These are phyloP conservation scores for Pegoplata infirma DNA, from an alignment of 2,888 invertebrate genomes.

Conservation along the genomic window DNA sequence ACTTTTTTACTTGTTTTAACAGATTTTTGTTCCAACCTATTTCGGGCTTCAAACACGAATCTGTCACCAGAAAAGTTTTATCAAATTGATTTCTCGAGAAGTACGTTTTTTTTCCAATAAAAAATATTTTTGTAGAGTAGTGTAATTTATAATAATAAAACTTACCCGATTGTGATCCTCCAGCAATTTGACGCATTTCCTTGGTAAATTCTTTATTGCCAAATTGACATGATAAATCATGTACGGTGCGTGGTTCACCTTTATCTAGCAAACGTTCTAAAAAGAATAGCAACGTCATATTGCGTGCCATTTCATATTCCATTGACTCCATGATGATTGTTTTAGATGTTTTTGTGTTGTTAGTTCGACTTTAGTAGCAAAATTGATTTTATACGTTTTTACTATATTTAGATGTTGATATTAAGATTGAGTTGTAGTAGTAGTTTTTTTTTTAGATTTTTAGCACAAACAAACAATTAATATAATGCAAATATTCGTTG, in stretches of 20 bases:
- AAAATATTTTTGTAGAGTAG: background rate
- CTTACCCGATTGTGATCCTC: constrained; percentile 95
- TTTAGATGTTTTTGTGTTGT: background rate
- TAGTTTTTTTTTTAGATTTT: constrained; percentile 10
- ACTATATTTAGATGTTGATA: background rate
- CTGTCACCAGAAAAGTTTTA: no score
- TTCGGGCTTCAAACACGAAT: no score
- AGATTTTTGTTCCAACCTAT: no score
- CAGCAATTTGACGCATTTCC: constrained; percentile 97
- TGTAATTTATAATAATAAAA: constrained; percentile 67
- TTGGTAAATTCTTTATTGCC: constrained; percentile 99
- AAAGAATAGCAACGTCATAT: constrained; percentile 98
- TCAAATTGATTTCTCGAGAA: no score
- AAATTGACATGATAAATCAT: constrained; percentile 99
- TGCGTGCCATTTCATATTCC: constrained; percentile 95
- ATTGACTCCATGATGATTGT: constrained; percentile 87
- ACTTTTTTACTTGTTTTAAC: no score
- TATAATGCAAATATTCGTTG: background rate
- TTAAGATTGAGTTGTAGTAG: background rate
- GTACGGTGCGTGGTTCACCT: constrained; percentile 94
- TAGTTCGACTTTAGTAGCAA: no score
- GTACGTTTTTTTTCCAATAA: no score
- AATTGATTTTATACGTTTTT: background rate
- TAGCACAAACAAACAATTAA: constrained; percentile 20
- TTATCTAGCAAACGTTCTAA: constrained; percentile 98